Base-by-base conservation (phyloP, 37 sponge, comb jelly and placozoan genomes). In the Halichondria panicea region DNA sequence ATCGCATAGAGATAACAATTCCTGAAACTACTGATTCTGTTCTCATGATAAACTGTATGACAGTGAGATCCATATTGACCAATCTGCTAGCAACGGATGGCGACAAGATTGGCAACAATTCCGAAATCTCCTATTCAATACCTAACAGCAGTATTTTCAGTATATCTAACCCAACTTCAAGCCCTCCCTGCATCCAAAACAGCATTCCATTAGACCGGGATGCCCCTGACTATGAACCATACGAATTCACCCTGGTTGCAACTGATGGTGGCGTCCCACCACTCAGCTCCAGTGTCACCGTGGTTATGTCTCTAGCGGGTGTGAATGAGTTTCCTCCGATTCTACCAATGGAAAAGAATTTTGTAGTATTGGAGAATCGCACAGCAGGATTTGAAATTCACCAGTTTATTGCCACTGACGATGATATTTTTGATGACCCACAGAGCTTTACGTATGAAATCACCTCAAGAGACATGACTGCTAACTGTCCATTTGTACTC, bases 181-280 rank as follows among this genome's bases (percentile, higher is more conserved):
- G n/a, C n/a, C n/a, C n/a, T n/a, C 39, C 43, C 22, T 78, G 78
- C 53, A 38, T 78, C 1, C 32, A 54, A 9, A 78, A 36, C 41
- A 18, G 1, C 1, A 30, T 4, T 30, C 21, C 15, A 4, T 8
- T 78, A 6, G 78, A 78, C 34, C 34, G 68, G 4, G 78, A 78
- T 35, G 33, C 13, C 9, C 19, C 54, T 2, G 53, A 6, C 25
- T n/a, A n/a, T n/a, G 12, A 39, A 9, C 30, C 57, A 0, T 34
- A 55, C 28, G 22, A 34, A 11, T 9, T 78, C 7, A 30, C 53
- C 19, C 68, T 78, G 27, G 28, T 37, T 43, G 78, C 78, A 25
- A 13, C 9, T n/a, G 78, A 78, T n/a, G 32, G 35, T 78, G 78
- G 68, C 2, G 5, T 37, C 18, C 41, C 55, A 33, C 38, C 54